Percentiles rank a stretch among this genome's conserved stretches.
Evolutionary conservation across 2,113 vertebrate genomes (phyloP).

Genomic region (Rhea americana): DNA sequence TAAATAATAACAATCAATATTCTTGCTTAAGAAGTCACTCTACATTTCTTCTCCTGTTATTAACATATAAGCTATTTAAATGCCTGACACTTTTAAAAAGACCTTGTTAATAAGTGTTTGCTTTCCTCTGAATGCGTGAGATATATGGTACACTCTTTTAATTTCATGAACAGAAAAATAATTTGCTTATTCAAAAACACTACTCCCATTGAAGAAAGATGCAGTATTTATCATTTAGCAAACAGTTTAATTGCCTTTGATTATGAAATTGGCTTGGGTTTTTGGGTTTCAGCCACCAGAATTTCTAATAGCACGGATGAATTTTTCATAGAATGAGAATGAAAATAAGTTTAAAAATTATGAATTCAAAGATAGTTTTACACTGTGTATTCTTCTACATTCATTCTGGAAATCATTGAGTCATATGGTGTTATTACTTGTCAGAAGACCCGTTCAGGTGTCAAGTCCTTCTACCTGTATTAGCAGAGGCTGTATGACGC

Average conservation of each 20-base stretch:
- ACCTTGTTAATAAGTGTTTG: neutral
- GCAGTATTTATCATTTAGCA: constrained; percentile 62
- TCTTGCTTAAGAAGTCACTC: neutral
- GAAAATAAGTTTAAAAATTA: constrained; percentile 37
- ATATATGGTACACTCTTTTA: constrained; percentile 13
- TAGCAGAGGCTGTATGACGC: neutral
- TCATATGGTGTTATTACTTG: constrained; percentile 27
- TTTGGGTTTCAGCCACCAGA: constrained; percentile 43
- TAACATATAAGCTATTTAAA: neutral
- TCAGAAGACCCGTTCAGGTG: constrained; percentile 32
- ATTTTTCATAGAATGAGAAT: constrained; percentile 58
- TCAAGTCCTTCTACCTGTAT: constrained; percentile 27
- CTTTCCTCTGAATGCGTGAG: constrained; percentile 35
- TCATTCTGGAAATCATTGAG: constrained; percentile 24
- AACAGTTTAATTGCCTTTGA: constrained; percentile 65
- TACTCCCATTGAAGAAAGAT: constrained; percentile 50
- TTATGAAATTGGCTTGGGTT: constrained; percentile 65
- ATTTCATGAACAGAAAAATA: constrained; percentile 40
- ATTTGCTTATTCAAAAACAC: constrained; percentile 53
- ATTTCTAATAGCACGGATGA: constrained; percentile 63
- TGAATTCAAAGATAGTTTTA: constrained; percentile 11
- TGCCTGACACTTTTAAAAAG: constrained; percentile 24
- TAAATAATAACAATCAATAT: neutral
- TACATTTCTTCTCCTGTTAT: neutral
- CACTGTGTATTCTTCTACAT: constrained; percentile 10